phyloP scores from a whole-genome alignment of 2,888 invertebrate species.

The Euphydryas editha region DNA sequence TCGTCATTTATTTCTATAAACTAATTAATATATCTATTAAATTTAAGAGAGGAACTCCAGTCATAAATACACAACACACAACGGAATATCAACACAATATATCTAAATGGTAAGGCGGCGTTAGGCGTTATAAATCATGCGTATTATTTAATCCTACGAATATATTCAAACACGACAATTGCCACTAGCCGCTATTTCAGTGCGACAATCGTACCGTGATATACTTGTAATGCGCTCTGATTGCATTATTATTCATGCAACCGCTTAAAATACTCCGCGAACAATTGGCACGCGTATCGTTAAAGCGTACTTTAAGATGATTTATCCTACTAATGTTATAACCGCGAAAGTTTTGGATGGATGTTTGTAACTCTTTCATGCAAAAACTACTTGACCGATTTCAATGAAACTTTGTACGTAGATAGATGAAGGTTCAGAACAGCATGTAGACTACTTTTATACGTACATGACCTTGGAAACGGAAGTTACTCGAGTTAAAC shows the following conservation, averaged over 20 bases:
- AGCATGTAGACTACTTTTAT: no score
- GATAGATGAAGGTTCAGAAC: no score
- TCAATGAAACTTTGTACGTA: no score
- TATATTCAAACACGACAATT: constrained; percentile 30
- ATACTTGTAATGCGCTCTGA: constrained; percentile 37
- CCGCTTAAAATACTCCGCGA: constrained; percentile 31
- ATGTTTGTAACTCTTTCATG: background rate
- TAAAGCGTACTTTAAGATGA: constrained; percentile 25
- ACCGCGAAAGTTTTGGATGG: background rate
- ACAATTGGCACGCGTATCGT: constrained; percentile 32
- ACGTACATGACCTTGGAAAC: no score
- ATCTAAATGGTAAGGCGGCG: constrained; percentile 34
- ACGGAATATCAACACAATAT: constrained; percentile 32
- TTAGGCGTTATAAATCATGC: constrained; percentile 35
- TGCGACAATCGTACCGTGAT: constrained; percentile 37
- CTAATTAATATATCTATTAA: no score
- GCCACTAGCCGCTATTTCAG: constrained; percentile 39
- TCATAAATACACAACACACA: background rate
- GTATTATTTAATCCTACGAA: constrained; percentile 40
- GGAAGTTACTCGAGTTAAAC: no score
- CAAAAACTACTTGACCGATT: no score
- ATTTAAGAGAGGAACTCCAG: no score
- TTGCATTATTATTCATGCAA: constrained; percentile 37
- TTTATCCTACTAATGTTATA: constrained; percentile 8
- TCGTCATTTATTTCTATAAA: no score